phyloP scores from a whole-genome alignment of 2,113 vertebrate genomes.

The Oryzias melastigma region DNA sequence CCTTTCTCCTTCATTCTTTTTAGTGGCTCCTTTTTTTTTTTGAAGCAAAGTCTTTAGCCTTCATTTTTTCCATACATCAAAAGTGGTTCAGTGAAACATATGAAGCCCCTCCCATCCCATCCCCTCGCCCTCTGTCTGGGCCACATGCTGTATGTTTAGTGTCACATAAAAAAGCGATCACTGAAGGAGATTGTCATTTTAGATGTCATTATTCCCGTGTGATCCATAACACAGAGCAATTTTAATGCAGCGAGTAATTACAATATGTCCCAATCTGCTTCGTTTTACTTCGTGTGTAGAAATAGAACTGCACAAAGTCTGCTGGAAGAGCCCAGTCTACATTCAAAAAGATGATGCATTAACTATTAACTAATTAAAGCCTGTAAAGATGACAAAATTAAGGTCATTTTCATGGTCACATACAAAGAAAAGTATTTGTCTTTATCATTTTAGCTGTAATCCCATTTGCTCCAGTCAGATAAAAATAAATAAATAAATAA shows the following conservation, averaged over 20 bases:
- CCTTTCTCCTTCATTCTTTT: no score
- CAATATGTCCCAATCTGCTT: constrained; percentile 59
- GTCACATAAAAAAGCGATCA: constrained; percentile 52
- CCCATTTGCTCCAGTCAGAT: neutral
- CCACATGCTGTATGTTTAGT: constrained; percentile 19
- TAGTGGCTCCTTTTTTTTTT: no score
- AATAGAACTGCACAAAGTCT: constrained; percentile 4
- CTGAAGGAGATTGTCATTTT: constrained; percentile 49
- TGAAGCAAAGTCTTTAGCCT: no score
- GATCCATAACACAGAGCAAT: constrained; percentile 54
- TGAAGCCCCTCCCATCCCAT: constrained; percentile 47
- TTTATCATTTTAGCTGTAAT: neutral
- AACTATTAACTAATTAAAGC: constrained; percentile 23
- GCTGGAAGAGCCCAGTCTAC: constrained; percentile 6
- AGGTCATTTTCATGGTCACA: constrained; percentile 8
- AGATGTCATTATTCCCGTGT: constrained; percentile 46
- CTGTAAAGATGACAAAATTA: constrained; percentile 16
- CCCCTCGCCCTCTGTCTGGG: constrained; percentile 50
- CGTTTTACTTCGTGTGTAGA: constrained; percentile 10
- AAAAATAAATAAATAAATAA: no score
- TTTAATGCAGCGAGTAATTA: constrained; percentile 73
- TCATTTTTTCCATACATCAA: no score
- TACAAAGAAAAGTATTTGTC: neutral
- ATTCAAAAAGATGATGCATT: constrained; percentile 8
- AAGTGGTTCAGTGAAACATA: neutral